Base-by-base conservation (phyloP, 2,888 invertebrate genomes). In the Dryococelus australis region DNA sequence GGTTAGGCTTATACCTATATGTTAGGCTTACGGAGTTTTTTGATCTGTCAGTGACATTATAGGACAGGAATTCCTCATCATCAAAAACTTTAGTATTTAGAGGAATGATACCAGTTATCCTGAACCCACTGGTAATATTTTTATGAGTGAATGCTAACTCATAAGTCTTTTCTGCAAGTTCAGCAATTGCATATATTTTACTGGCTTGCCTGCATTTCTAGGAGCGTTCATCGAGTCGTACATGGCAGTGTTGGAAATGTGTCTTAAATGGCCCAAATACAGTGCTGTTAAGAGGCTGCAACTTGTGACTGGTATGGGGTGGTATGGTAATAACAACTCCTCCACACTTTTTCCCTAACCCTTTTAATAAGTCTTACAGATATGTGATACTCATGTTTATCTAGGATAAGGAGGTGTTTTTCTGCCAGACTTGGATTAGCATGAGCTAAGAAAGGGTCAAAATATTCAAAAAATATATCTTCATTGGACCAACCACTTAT, bases 261-360 rank as follows among this genome's bases (percentile, higher is more conserved):
- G 89, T 90, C 89, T 92, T 92, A 10, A 92, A 90, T 26, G 91
- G 91, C 9, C 91, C 91, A 88, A 89, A 92, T 12, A 91, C 90
- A 53, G 89, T 89, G 43, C 91, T 86, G 88, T 92, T 91, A 4
- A 91, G 88, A 20, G 91, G 91, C 88, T 92, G 91, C 28, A 92
- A 87, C 86, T 91, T 91, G 87, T 92, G 92, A 0, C 90, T 89
- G 87, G 91, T 91, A 86, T 92, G 91, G 0, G 91, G 91, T 4
- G 91, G 90, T 86, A 91, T 90, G 43, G 91, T 90, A 24, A 92
- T 87, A 85, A 92, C 85, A 12, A 90, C 88, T 26, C 92, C 90
- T 12, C 91, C 91, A 89, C 86, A 90, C 89, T 88, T 91, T 91
- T n/a, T 90, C 89, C 89, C 90, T 91, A 43, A 90, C 91, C 86